These are phyloP conservation scores for Poecilia wingei DNA, from an alignment of 2,797 vertebrate genomes.

Conservation along the genomic window DNA sequence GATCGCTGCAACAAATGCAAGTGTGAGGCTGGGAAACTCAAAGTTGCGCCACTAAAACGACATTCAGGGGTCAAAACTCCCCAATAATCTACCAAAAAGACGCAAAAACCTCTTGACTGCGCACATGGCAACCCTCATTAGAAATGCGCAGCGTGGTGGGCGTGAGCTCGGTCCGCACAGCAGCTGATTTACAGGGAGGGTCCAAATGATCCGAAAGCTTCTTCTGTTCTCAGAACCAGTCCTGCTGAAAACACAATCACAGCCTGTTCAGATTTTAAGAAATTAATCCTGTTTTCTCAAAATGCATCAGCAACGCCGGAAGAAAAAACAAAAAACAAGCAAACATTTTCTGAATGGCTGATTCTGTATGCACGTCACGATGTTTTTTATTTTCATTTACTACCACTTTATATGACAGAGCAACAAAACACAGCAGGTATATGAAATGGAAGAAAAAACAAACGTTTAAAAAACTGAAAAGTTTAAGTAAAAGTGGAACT, in stretches of 20 bases:
- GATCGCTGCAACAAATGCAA: too few relatives aligned
- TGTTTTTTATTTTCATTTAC: too few relatives aligned
- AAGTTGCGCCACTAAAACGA: too few relatives aligned
- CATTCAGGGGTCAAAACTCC: not conserved
- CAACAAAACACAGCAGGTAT: too few relatives aligned
- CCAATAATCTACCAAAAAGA: not conserved
- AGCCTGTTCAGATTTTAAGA: not conserved
- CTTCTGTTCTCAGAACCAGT: not conserved
- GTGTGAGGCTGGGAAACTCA: too few relatives aligned
- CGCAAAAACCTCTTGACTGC: not conserved
- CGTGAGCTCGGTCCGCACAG: not conserved
- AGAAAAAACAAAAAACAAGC: too few relatives aligned
- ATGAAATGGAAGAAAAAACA: too few relatives aligned
- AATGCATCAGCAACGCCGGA: not conserved
- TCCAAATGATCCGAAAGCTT: not conserved
- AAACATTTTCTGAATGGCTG: not conserved
- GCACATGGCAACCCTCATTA: not conserved
- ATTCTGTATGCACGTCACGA: not conserved
- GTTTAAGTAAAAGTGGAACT: too few relatives aligned
- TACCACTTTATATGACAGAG: too few relatives aligned
- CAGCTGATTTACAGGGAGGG: constrained; percentile 18
- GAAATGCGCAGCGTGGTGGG: constrained; percentile 4
- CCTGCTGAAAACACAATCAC: not conserved
- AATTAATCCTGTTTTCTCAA: not conserved
- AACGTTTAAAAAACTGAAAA: too few relatives aligned